Base-by-base conservation (phyloP, 1,140 invertebrate species). In the Diorhabda sublineata region DNA sequence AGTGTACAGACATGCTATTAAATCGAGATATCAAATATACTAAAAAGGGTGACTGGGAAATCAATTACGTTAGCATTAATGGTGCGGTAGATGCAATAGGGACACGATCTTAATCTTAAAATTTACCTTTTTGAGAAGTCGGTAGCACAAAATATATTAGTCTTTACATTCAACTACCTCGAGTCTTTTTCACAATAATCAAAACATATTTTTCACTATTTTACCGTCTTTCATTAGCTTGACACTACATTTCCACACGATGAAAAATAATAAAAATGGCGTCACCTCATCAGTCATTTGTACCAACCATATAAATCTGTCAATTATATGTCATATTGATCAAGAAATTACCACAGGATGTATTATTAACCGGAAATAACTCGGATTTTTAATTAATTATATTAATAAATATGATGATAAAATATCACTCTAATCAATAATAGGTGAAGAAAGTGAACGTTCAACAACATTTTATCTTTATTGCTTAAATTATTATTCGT, bases 1-100 rank as follows among this genome's bases (percentile, higher is more conserved):
- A 99, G 83, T 98, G 96, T 69, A 99, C 94, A 76, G 95, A 98
- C 91, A 97, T 97, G 4, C 42, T 56, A 64, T 47, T 56, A 42
- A 56, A 64, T 42, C n/a, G 45, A 64, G 42, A 61, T 45, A 64
- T 9, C 47, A 64, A 26, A 42, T 8, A 11, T 8, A 64, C 62
- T 64, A 43, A 11, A 64, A 64, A 11, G 41, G 41, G 26, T 9
- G 8, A 43, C 26, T 8, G 8, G 41, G 8, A 61, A 61, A 61
- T 61, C 42, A 61, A 61, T 61, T 61, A 61, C 59, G 42, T 61
- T 61, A 41, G 9, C 26, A 61, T 52, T 26, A 52, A n/a, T 8
- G 4, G 47, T 52, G 47, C 47, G n/a, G n/a, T 52, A 52, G 6
- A n/a, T n/a, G 6, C 47, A 52, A 52, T 4, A n/a, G 47, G 47